Conservation (phyloP, 2,888 invertebrate species). For the Lasioglossum lativentre region DNA sequence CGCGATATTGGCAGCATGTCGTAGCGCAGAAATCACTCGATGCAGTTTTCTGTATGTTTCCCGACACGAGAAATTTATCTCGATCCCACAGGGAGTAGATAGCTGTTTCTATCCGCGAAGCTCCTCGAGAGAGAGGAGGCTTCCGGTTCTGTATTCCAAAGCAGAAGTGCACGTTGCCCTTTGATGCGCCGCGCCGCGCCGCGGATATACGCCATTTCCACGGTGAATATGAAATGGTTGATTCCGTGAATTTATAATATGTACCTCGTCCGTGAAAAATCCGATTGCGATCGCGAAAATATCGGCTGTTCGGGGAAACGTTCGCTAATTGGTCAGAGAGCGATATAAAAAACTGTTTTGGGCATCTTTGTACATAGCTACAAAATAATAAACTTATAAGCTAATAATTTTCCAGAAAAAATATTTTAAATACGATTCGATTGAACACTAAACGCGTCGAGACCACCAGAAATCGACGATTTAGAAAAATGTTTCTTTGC, state of each 20-base stretch:
- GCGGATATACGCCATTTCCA: neutral
- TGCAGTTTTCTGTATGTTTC: neutral
- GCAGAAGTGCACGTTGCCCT: slow-evolving; percentile 1
- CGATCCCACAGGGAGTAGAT: slow-evolving; percentile 1
- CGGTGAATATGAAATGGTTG: neutral
- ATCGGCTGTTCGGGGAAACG: neutral
- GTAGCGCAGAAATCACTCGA: slow-evolving; percentile 4
- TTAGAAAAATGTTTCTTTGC: too few species aligned
- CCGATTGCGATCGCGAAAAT: neutral
- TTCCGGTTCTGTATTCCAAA: neutral
- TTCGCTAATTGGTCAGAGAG: neutral
- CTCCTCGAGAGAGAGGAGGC: neutral
- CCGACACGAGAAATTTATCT: slow-evolving; percentile 16
- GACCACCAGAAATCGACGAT: too few species aligned
- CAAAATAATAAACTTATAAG: too few species aligned
- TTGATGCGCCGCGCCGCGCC: neutral
- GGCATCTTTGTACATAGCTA: too few species aligned
- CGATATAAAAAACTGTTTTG: neutral
- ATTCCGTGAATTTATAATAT: neutral
- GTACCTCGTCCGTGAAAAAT: neutral
- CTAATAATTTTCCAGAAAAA: too few species aligned
- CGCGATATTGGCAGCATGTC: slow-evolving; percentile 5
- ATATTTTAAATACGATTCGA: too few species aligned
- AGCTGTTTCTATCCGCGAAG: neutral
- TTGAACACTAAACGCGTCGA: too few species aligned